Percentiles rank a stretch among this genome's conserved stretches.
Conservation (phyloP, 2,113 vertebrate genomes). For the Oryzias curvinotus region DNA sequence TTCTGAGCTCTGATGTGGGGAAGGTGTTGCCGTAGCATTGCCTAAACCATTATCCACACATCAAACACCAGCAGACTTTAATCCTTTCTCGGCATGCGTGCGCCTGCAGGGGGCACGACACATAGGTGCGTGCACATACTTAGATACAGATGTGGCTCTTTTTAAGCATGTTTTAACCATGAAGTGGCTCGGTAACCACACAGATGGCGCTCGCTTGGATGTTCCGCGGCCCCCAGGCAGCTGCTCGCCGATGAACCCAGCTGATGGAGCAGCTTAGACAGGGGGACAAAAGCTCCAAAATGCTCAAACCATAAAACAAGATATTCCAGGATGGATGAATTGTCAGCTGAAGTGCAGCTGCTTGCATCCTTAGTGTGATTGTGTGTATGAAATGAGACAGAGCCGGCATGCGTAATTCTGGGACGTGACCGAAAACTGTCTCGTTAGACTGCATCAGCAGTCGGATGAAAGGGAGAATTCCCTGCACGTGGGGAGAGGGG, state of each 20-base stretch:
- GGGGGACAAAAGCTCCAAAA: slow-evolving; percentile 35
- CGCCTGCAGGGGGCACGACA: slow-evolving; percentile 52
- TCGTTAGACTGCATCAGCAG: slow-evolving; percentile 68
- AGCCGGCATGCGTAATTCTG: slow-evolving; percentile 60
- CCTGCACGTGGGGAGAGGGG: slow-evolving; percentile 48
- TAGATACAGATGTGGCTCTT: slow-evolving; percentile 45
- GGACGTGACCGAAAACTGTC: slow-evolving; percentile 74
- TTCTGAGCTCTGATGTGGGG: slow-evolving; percentile 45
- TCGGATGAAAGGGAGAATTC: slow-evolving; percentile 68
- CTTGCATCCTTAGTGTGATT: slow-evolving; percentile 21
- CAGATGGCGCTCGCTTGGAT: slow-evolving; percentile 21
- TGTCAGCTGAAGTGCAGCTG: slow-evolving; percentile 69
- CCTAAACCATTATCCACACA: slow-evolving; percentile 76
- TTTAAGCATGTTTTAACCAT: slow-evolving; percentile 52
- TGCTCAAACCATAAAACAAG: slow-evolving; percentile 59
- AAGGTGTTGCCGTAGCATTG: slow-evolving; percentile 53
- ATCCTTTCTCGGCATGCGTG: slow-evolving; percentile 57
- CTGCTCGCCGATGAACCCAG: slow-evolving; percentile 57
- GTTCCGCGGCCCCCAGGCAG: slow-evolving; percentile 50
- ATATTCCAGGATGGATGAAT: slow-evolving; percentile 67
- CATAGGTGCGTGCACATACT: slow-evolving; percentile 8
- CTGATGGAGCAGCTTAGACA: slow-evolving; percentile 58
- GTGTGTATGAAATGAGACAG: slow-evolving; percentile 33
- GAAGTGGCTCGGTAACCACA: slow-evolving; percentile 25
- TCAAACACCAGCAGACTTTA: slow-evolving; percentile 70